A percentile compares a stretch with the other conserved stretches of the same genome.
Evolutionary conservation across 2,113 vertebrate genomes (phyloP).

Genomic region (Microcebus jonahi): DNA sequence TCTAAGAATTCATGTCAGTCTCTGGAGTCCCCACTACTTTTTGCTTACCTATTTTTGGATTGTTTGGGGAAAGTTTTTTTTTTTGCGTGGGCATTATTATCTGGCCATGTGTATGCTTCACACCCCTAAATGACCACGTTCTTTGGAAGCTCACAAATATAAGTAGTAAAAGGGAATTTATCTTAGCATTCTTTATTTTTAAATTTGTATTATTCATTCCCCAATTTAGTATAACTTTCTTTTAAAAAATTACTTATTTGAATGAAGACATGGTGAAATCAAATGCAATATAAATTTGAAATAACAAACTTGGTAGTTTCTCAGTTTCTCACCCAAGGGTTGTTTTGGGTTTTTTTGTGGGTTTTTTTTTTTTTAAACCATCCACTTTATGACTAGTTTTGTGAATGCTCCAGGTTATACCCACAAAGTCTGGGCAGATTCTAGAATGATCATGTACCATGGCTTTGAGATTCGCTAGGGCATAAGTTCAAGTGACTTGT

Average conservation of each 20-base stretch:
- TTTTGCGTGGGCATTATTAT: not conserved
- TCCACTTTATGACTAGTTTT: conserved; percentile 48
- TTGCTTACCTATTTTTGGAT: conserved; percentile 35
- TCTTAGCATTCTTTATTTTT: not conserved
- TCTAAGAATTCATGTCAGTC: not conserved
- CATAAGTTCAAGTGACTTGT: not conserved
- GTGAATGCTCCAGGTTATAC: not conserved
- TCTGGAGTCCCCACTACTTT: not conserved
- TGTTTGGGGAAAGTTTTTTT: not conserved
- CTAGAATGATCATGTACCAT: not conserved
- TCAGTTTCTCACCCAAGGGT: not conserved
- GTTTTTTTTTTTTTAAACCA: not conserved
- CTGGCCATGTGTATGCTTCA: not conserved
- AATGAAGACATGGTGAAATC: not conserved
- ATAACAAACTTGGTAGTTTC: not conserved
- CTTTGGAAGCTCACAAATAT: not conserved
- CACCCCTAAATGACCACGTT: not conserved
- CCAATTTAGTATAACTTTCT: not conserved
- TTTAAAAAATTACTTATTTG: not conserved
- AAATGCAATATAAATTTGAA: not conserved
- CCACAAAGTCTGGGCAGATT: conserved; percentile 26
- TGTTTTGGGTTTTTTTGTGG: not conserved
- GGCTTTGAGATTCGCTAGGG: not conserved
- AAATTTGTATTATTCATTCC: not conserved
- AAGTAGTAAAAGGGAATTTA: not conserved